A percentile compares a stretch with the other conserved stretches of the same genome.
Evolutionary conservation across 1,140 invertebrate species (phyloP).

Genomic region (Euwallacea fornicatus): DNA sequence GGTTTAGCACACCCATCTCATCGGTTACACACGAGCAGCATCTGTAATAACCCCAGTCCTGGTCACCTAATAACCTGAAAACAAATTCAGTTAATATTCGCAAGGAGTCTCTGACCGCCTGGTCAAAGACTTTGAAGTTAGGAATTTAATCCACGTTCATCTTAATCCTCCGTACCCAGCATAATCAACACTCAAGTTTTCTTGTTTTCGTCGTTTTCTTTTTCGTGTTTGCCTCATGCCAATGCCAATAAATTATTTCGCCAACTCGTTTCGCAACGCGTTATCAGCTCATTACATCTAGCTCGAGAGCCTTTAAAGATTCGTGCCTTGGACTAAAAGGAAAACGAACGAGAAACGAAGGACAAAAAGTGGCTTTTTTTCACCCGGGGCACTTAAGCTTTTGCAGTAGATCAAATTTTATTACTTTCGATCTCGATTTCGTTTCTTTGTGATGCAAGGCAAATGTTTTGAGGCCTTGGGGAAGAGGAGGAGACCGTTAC

Average conservation of each 20-base stretch:
- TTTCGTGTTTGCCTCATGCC: constrained; percentile 8
- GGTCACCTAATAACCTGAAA: no score
- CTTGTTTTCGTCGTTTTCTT: not conserved
- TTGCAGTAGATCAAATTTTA: constrained; percentile 15
- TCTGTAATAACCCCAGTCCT: no score
- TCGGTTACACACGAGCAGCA: no score
- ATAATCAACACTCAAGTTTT: not conserved
- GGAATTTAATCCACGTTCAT: no score
- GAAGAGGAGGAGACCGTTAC: not conserved
- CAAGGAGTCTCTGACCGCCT: no score
- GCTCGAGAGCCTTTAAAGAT: constrained; percentile 14
- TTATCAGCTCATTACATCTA: constrained; percentile 28
- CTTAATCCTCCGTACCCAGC: no score
- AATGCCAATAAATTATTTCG: constrained; percentile 26
- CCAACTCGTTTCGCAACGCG: constrained; percentile 23
- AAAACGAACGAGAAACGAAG: constrained; percentile 5
- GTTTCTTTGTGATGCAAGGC: constrained; percentile 1
- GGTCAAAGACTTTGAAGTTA: no score
- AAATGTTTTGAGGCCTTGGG: constrained; percentile 1
- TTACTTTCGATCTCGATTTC: constrained; percentile 1
- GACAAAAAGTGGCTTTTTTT: constrained; percentile 12
- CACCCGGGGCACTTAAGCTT: constrained; percentile 3
- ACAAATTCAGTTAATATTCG: no score
- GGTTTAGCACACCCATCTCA: no score
- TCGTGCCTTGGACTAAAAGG: constrained; percentile 9